Conservation (phyloP, 2,888 invertebrate genomes). For the Parelbella ahira region DNA sequence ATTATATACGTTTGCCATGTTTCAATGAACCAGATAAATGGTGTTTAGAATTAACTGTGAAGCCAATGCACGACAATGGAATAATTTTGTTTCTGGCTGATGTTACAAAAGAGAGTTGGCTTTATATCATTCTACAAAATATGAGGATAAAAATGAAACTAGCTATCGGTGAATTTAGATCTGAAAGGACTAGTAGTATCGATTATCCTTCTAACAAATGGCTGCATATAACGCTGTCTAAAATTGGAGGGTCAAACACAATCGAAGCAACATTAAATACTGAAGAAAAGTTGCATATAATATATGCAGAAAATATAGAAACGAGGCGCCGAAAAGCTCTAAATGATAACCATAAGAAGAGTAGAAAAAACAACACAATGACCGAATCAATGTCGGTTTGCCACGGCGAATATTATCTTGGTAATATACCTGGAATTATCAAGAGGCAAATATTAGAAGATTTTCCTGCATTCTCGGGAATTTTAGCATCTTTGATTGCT, state of each 20-base stretch:
- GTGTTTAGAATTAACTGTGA: constrained; percentile 59
- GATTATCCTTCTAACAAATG: constrained; percentile 59
- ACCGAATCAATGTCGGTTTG: constrained; percentile 38
- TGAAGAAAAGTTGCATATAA: constrained; percentile 58
- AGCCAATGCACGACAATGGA: constrained; percentile 55
- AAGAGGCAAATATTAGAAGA: constrained; percentile 42
- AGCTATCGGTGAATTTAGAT: constrained; percentile 42
- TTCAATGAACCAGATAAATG: constrained; percentile 55
- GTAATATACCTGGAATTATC: constrained; percentile 48
- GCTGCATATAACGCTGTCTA: constrained; percentile 57
- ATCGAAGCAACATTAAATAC: constrained; percentile 63
- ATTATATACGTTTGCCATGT: constrained; percentile 64
- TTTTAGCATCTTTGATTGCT: constrained; percentile 52
- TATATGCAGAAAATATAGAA: constrained; percentile 35
- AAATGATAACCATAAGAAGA: background rate
- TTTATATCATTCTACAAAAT: constrained; percentile 57
- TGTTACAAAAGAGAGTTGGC: constrained; percentile 43
- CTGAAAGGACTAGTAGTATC: constrained; percentile 55
- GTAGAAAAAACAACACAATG: constrained; percentile 1
- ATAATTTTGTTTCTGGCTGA: constrained; percentile 55
- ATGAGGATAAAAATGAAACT: constrained; percentile 60
- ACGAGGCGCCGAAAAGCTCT: background rate
- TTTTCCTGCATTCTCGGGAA: constrained; percentile 47
- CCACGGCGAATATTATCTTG: constrained; percentile 58
- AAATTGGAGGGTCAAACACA: constrained; percentile 51